Evolutionary conservation across 2,113 vertebrate genomes (phyloP).

Genomic region (Phrynocephalus versicolor): DNA sequence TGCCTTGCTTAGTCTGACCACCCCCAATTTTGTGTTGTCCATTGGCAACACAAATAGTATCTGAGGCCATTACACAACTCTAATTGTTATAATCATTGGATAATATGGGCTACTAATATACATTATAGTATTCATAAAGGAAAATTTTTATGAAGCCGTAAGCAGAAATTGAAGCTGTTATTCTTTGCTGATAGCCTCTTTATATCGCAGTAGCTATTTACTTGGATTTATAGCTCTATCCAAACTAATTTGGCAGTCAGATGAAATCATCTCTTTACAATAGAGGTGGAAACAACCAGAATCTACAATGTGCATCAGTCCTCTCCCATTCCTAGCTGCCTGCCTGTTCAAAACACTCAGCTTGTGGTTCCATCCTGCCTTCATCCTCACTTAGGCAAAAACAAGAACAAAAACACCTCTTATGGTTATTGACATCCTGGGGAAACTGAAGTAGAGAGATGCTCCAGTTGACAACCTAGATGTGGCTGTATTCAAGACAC

Average conservation of each 20-base stretch:
- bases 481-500: neutral
- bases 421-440: neutral
- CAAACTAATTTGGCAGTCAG: neutral
- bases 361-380: too few relatives aligned
- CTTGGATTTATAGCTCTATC: neutral
- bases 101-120: neutral
- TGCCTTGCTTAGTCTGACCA: neutral
- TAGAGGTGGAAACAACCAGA: too few relatives aligned
- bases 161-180: neutral
- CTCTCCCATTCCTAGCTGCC: neutral
- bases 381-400: too few relatives aligned
- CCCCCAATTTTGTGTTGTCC: neutral
- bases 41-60: neutral
- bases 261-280: neutral
- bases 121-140: neutral
- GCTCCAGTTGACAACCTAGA: neutral
- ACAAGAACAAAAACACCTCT: neutral
- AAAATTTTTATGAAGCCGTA: neutral
- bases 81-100: neutral
- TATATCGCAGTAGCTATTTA: neutral
- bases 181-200: neutral
- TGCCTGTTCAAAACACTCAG: neutral
- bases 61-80: neutral
- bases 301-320: neutral
- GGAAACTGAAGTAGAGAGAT: neutral